Conservation (phyloP, 2,888 invertebrate genomes). For the Drosophila recens region DNA sequence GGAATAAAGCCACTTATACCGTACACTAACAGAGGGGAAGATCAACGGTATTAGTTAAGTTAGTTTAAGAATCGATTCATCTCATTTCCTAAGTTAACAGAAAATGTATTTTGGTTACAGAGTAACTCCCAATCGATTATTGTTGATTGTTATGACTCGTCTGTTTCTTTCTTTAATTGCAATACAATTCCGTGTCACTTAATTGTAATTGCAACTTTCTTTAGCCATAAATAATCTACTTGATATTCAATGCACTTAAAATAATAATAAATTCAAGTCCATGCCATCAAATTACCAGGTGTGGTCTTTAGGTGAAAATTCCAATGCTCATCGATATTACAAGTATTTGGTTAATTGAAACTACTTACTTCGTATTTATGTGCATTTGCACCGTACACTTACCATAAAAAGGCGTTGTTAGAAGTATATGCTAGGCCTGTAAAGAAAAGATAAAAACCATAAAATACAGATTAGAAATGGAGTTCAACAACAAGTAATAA, state of each 20-base stretch:
- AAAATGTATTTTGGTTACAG: neutral
- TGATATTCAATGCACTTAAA: conserved; percentile 38
- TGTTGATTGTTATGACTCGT: neutral
- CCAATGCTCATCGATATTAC: conserved; percentile 2
- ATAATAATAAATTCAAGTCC: conserved; percentile 36
- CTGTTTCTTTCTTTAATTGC: neutral
- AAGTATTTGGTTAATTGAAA: conserved; percentile 6
- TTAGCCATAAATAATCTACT: conserved; percentile 28
- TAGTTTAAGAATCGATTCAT: neutral
- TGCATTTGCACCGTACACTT: conserved; percentile 38
- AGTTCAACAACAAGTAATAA: conserved; percentile 9
- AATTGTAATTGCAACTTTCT: conserved; percentile 45
- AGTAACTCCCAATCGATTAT: neutral
- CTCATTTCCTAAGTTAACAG: too few species aligned
- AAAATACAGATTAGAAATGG: conserved; percentile 36
- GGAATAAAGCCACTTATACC: neutral
- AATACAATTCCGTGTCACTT: neutral
- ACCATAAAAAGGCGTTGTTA: conserved; percentile 62
- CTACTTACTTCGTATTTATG: neutral
- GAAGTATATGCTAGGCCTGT: conserved; percentile 43
- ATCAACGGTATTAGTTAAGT: neutral
- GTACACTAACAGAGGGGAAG: too few species aligned
- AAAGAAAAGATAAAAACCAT: conserved; percentile 38
- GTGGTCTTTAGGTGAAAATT: conserved; percentile 40
- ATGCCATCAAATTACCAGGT: conserved; percentile 22